These are phyloP conservation scores for Eufriesea mexicana DNA, from an alignment of 1,140 invertebrate species.

Conservation along the genomic window DNA sequence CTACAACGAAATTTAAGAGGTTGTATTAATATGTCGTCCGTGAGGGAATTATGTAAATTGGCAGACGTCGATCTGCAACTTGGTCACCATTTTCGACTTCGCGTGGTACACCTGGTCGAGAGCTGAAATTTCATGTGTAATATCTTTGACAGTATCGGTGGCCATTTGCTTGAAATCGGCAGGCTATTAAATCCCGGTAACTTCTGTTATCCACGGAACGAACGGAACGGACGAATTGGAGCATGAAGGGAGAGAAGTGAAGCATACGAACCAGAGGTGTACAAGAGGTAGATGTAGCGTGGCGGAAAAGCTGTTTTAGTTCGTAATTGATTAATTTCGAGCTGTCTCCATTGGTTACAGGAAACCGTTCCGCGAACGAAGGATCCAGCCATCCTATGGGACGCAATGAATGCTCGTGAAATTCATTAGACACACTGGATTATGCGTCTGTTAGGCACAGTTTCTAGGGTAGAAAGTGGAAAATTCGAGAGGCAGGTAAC, in stretches of 20 bases:
- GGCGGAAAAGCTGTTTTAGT: constrained; percentile 1
- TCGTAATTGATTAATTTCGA: constrained; percentile 34
- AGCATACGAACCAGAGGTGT: constrained; percentile 27
- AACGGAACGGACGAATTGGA: constrained; percentile 41
- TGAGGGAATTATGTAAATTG: not conserved
- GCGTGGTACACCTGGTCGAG: not conserved
- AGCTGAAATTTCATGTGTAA: not conserved
- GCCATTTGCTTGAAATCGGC: not conserved
- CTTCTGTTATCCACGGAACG: constrained; percentile 35
- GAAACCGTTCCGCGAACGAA: not conserved
- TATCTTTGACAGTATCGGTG: not conserved
- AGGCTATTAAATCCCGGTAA: constrained; percentile 35
- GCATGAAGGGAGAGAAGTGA: constrained; percentile 48
- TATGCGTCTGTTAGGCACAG: not conserved
- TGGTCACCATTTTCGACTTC: not conserved
- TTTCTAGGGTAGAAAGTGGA: not conserved
- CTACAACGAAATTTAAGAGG: too few species aligned
- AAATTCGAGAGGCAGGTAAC: not conserved
- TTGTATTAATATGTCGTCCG: not conserved
- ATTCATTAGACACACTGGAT: not conserved
- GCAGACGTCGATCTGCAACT: too few species aligned
- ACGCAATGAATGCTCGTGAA: not conserved
- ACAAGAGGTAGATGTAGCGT: constrained; percentile 15
- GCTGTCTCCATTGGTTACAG: not conserved
- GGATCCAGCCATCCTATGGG: too few species aligned